phyloP scores from a whole-genome alignment of 2,113 vertebrate species.

The Brachypodius melanocephalos region DNA sequence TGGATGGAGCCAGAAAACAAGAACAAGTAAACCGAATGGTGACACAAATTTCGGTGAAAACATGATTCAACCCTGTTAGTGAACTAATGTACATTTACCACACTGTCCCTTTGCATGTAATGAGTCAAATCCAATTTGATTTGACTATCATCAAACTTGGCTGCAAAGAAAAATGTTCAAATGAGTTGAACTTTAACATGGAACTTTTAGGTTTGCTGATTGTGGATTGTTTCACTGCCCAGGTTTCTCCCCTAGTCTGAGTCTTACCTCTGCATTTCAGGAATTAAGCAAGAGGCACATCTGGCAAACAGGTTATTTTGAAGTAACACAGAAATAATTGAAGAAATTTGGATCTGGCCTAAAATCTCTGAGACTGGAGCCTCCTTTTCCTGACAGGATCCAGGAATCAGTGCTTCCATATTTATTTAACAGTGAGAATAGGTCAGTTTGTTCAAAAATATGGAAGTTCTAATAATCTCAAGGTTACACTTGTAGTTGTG shows the following conservation, averaged over 20 bases:
- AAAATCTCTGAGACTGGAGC: neutral
- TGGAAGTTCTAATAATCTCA: neutral
- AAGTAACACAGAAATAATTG: neutral
- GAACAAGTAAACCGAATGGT: neutral
- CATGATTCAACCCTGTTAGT: neutral
- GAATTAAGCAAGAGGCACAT: neutral
- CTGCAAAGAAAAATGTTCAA: neutral
- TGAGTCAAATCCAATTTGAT: conserved; percentile 14
- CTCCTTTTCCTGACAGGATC: neutral
- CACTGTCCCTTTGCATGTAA: neutral
- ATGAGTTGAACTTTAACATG: neutral
- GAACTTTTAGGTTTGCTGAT: neutral
- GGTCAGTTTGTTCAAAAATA: neutral
- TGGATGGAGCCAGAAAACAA: conserved; percentile 29
- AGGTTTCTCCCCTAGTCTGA: neutral
- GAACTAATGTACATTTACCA: neutral
- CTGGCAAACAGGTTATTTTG: neutral
- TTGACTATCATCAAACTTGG: neutral
- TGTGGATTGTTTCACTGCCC: neutral
- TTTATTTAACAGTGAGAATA: neutral
- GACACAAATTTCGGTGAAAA: neutral
- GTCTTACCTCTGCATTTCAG: neutral
- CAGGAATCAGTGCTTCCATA: neutral
- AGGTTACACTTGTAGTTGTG: neutral
- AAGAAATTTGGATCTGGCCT: neutral